Evolutionary conservation across 2,113 vertebrate genomes (phyloP), one percentile per base, ranked within the genome.

Genomic region (Trogon melanurus): DNA sequence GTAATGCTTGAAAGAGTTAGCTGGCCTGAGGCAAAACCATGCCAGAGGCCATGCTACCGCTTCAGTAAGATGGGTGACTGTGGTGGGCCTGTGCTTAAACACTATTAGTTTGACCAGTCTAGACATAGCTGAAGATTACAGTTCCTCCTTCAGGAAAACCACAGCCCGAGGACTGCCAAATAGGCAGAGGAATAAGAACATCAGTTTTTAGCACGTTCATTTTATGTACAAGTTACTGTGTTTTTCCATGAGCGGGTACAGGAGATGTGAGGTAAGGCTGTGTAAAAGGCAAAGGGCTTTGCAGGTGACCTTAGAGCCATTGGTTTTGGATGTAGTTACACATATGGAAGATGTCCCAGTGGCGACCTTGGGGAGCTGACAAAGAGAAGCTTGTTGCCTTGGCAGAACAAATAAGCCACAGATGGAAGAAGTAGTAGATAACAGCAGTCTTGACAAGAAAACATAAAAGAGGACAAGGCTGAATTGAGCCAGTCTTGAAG

Each of bases 371-470:
- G n/a, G 45, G n/a, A 90, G 51, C 60, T 88, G 92, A 88, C 90
- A 94, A 93, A 85, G 57, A 60, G 71, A 67, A 65, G n/a, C 48
- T 91, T 84, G 72, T 88, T 94, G 85, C 75, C 17, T 72, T 86
- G 64, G 64, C 85, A 94, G 85, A 85, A 88, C 69, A 90, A 91
- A 91, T 74, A 95, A 92, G 69, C 83, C 76, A 81, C 83, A 91
- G 86, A 84, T 90, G 75, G 60, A 88, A 95, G 48, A 67, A 91
- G 38, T 2, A 88, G 64, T 58, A 92, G 93, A 74, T 95, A 95
- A 86, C 36, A 64, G 38, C 38, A 81, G 57, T 80, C 82, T 74
- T 96, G 83, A 94, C 90, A 93, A 90, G 82, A 90, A 85, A 94
- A 88, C 69, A 53, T 95, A 48, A 94, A 94, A 93, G 57, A 85